A percentile compares a stretch with the other conserved stretches of the same genome.
These are phyloP conservation scores for Brachylomia viminalis DNA, from an alignment of 2,888 invertebrate species.

Conservation along the genomic window DNA sequence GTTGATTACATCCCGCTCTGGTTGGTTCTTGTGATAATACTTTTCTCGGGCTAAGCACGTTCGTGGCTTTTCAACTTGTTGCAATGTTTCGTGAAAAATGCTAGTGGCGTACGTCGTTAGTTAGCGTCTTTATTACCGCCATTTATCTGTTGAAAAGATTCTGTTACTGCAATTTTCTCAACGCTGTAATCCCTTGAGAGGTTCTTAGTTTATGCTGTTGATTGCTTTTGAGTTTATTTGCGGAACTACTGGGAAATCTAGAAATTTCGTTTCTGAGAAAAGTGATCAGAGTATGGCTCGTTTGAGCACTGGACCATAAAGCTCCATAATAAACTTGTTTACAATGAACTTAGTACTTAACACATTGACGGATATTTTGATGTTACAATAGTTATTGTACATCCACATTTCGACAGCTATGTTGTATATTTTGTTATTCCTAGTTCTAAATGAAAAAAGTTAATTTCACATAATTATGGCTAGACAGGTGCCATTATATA, in stretches of 20 bases:
- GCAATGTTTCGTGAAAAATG: slow-evolving; percentile 39
- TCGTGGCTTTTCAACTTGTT: slow-evolving; percentile 21
- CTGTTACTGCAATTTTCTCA: slow-evolving; percentile 17
- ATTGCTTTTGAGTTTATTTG: slow-evolving; percentile 15
- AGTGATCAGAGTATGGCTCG: neutral
- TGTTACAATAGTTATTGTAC: neutral
- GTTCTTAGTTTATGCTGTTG: neutral
- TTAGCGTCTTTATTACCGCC: slow-evolving; percentile 12
- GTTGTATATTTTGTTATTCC: neutral
- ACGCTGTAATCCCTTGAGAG: neutral
- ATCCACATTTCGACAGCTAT: neutral
- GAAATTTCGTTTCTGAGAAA: neutral
- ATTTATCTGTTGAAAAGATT: slow-evolving; percentile 40
- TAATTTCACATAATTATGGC: slow-evolving; percentile 42
- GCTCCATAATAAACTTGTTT: neutral
- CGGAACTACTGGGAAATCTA: neutral
- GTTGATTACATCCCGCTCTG: slow-evolving; percentile 8
- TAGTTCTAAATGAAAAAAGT: slow-evolving; percentile 4
- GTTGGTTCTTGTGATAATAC: neutral
- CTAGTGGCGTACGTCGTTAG: slow-evolving; percentile 20
- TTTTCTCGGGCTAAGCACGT: slow-evolving; percentile 9
- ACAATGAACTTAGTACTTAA: neutral
- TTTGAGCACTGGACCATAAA: neutral
- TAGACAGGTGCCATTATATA: slow-evolving; percentile 45
- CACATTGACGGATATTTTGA: neutral